Evolutionary conservation across 2,888 invertebrate genomes (phyloP).

Genomic region (Eupithecia insigniata): DNA sequence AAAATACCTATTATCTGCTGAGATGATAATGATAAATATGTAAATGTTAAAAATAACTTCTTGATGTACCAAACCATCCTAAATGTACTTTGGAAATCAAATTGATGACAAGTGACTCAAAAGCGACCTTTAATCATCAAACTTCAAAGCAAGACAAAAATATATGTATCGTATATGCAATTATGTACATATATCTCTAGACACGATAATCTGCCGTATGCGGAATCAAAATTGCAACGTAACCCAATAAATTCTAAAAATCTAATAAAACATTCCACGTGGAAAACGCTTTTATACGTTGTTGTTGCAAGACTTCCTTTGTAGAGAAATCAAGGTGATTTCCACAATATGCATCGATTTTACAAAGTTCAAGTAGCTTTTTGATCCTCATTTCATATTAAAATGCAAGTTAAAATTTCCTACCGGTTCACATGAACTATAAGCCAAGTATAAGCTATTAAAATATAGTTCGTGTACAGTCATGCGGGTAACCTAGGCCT

Average conservation of each 20-base stretch:
- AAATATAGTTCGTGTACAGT: constrained; percentile 52
- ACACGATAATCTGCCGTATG: background rate
- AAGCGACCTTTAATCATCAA: no score
- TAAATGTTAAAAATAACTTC: no score
- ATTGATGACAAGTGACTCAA: no score
- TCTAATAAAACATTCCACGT: constrained; percentile 1
- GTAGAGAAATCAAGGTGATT: constrained; percentile 11
- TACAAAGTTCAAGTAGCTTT: constrained; percentile 17
- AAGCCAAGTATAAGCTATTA: constrained; percentile 63
- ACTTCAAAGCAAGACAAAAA: no score
- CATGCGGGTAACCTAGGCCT: constrained; percentile 52
- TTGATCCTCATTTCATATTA: constrained; percentile 32
- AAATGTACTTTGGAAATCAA: no score
- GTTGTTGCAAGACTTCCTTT: constrained; percentile 13
- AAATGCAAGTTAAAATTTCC: constrained; percentile 39
- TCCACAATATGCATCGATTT: constrained; percentile 16
- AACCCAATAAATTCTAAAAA: constrained; percentile 5
- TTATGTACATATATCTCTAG: no score
- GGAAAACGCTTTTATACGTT: constrained; percentile 2
- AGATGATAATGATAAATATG: no score
- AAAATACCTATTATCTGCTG: no score
- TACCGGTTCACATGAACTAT: constrained; percentile 45
- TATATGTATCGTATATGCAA: no score
- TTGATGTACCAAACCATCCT: no score
- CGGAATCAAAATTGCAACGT: background rate